Evolutionary conservation across 2,113 vertebrate genomes (phyloP).

Genomic region (Halcyon senegalensis): DNA sequence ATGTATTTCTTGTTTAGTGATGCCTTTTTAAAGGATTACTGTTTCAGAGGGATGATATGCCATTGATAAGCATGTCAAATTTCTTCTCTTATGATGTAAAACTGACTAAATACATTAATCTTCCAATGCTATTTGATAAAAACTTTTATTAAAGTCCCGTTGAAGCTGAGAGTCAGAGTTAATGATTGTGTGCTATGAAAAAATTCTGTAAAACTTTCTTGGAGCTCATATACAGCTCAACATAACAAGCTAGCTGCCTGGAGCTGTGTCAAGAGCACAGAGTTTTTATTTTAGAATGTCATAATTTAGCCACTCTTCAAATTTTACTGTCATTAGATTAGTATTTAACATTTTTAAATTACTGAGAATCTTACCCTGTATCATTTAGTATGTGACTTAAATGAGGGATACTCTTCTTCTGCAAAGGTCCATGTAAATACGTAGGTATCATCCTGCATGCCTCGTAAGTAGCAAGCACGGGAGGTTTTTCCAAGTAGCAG

Average conservation of each 20-base stretch:
- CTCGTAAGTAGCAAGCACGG: not conserved
- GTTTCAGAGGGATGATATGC: not conserved
- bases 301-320: not conserved
- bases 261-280: not conserved
- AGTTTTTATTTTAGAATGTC: not conserved
- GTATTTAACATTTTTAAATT: not conserved
- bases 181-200: not conserved
- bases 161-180: not conserved
- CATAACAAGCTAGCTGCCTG: not conserved
- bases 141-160: not conserved
- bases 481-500: not conserved
- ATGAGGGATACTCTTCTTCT: not conserved
- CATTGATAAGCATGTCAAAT: not conserved
- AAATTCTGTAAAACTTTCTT: not conserved
- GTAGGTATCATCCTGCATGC: not conserved
- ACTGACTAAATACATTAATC: not conserved
- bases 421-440: not conserved
- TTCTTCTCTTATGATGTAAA: not conserved
- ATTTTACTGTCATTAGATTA: not conserved
- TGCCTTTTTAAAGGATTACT: not conserved
- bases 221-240: not conserved
- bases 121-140: not conserved
- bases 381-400: not conserved
- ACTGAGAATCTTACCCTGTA: not conserved
- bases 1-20: slow-evolving; percentile 66